A percentile compares a stretch with the other conserved stretches of the same genome.
Evolutionary conservation across 2,888 invertebrate genomes (phyloP).

Genomic region (Meteorus cinctellus): DNA sequence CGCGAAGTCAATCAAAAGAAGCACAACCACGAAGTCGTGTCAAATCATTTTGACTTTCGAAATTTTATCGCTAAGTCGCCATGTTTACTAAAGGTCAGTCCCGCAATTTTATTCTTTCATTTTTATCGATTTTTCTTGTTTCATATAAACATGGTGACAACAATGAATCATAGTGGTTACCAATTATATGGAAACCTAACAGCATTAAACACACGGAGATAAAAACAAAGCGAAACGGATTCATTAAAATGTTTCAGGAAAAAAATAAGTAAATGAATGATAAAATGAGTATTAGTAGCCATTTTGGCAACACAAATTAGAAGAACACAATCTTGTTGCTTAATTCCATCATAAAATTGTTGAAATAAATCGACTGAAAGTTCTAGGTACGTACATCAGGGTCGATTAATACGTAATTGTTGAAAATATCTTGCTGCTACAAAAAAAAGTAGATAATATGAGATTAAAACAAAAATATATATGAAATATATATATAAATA

Average conservation of each 20-base stretch:
- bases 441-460: neutral
- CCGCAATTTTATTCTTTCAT: neutral
- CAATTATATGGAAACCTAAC: neutral
- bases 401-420: conserved; percentile 23
- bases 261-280: neutral
- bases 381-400: conserved; percentile 21
- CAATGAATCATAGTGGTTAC: neutral
- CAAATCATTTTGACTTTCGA: conserved; percentile 70
- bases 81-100: conserved; percentile 26
- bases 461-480: too few species aligned
- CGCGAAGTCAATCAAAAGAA: conserved; percentile 64
- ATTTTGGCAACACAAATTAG: conserved; percentile 17
- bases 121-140: neutral
- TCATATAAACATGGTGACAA: neutral
- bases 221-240: conserved; percentile 3
- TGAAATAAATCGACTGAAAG: conserved; percentile 42
- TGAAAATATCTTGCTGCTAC: conserved; percentile 13
- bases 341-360: conserved; percentile 33
- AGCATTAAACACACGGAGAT: neutral
- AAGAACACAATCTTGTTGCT: conserved; percentile 40
- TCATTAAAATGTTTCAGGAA: conserved; percentile 24
- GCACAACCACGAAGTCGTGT: conserved; percentile 68
- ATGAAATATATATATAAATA: neutral
- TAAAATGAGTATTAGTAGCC: conserved; percentile 29
- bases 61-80: conserved; percentile 50